Evolutionary conservation across 2,888 invertebrate genomes (phyloP).

Genomic region (Drosophila antonietae): DNA sequence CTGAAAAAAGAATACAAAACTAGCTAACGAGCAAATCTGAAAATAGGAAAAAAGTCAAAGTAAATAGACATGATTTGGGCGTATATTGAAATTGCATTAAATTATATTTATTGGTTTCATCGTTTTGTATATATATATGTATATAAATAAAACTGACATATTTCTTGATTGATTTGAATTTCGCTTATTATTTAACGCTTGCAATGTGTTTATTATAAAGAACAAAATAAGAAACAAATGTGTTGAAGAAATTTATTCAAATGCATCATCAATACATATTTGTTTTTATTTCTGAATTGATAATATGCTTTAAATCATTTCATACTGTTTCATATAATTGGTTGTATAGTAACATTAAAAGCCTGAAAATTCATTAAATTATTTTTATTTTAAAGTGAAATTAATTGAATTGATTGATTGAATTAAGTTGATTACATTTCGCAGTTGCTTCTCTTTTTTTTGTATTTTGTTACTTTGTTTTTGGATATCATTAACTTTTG

Average conservation of each 20-base stretch:
- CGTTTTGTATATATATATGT: slow-evolving; percentile 39
- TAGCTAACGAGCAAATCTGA: neutral
- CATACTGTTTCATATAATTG: slow-evolving; percentile 26
- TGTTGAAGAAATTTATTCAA: slow-evolving; percentile 45
- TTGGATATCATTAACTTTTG: slow-evolving; percentile 34
- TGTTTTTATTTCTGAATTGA: slow-evolving; percentile 24
- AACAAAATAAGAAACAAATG: slow-evolving; percentile 15
- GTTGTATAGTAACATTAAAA: neutral
- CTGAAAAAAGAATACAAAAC: neutral
- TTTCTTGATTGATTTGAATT: slow-evolving; percentile 30
- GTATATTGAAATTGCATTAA: slow-evolving; percentile 69
- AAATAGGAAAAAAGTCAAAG: neutral
- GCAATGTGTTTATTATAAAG: slow-evolving; percentile 26
- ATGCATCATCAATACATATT: slow-evolving; percentile 47
- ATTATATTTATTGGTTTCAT: slow-evolving; percentile 77
- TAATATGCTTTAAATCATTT: slow-evolving; percentile 30
- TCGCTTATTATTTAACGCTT: slow-evolving; percentile 35
- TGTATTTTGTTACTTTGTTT: neutral
- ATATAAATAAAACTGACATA: slow-evolving; percentile 57
- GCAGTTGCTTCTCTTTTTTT: slow-evolving; percentile 16
- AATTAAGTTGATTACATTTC: slow-evolving; percentile 18
- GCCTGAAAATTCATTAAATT: neutral
- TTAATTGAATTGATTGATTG: slow-evolving; percentile 4
- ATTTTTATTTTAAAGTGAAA: slow-evolving; percentile 5
- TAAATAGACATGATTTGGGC: neutral